Conservation (phyloP, 2,797 vertebrate species). For the Threskiornis aethiopicus region DNA sequence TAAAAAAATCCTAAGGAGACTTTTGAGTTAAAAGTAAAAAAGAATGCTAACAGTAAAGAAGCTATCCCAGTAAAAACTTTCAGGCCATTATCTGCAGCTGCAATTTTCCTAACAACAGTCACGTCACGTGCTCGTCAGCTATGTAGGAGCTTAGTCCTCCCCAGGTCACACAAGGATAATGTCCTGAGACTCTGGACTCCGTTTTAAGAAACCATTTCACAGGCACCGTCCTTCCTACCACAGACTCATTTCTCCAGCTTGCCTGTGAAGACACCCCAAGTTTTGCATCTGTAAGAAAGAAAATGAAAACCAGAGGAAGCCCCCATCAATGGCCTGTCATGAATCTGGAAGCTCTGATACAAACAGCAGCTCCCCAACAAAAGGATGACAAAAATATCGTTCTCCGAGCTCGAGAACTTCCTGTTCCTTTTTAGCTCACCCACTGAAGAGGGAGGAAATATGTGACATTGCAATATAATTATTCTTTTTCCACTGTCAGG, state of each 20-base stretch:
- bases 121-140: background rate
- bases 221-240: background rate
- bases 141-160: background rate
- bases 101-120: conserved; percentile 16
- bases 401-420: background rate
- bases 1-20: background rate
- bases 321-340: background rate
- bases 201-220: conserved; percentile 22
- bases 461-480: conserved; percentile 8
- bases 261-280: background rate
- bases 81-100: background rate
- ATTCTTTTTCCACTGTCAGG: conserved; percentile 14
- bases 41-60: background rate
- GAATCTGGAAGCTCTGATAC: background rate
- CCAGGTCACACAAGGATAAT: conserved; percentile 60
- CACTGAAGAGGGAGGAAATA: background rate
- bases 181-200: background rate
- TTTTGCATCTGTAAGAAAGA: conserved; percentile 42
- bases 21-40: conserved; percentile 3
- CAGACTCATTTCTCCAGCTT: conserved; percentile 35
- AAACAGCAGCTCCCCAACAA: background rate
- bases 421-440: conserved; percentile 4
- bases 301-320: conserved; percentile 58
- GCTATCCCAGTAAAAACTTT: background rate
- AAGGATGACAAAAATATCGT: conserved; percentile 36